Evolutionary conservation across 2,797 vertebrate genomes (phyloP).

Genomic region (Acanthurus tractus): DNA sequence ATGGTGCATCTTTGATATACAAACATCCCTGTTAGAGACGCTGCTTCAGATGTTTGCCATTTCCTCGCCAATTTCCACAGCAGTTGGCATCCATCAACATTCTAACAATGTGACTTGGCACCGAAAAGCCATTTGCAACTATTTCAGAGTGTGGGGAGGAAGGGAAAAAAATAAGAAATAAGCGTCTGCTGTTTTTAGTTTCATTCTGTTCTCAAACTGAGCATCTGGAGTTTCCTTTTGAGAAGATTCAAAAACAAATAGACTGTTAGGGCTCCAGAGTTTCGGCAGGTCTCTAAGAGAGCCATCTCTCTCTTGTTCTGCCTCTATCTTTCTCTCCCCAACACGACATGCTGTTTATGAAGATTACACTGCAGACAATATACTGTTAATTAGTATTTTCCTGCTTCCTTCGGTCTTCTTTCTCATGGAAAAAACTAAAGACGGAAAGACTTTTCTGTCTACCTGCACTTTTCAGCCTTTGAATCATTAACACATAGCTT

Average conservation of each 20-base stretch:
- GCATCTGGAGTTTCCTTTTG: constrained; percentile 80
- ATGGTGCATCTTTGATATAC: constrained; percentile 60
- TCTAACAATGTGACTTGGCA: constrained; percentile 83
- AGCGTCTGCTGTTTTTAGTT: constrained; percentile 77
- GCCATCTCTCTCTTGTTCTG: constrained; percentile 21
- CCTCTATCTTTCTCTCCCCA: not conserved
- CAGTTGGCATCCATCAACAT: constrained; percentile 79
- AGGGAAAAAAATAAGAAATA: constrained; percentile 35
- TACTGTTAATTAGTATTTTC: constrained; percentile 4
- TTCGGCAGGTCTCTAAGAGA: constrained; percentile 58
- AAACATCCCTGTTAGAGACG: constrained; percentile 61
- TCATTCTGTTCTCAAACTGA: constrained; percentile 72
- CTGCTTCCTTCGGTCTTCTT: not conserved
- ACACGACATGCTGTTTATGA: constrained; percentile 1
- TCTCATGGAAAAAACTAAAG: not conserved
- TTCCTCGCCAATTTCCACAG: constrained; percentile 76
- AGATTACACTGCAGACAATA: constrained; percentile 22
- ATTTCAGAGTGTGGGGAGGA: constrained; percentile 58
- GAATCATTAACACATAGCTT: constrained; percentile 38
- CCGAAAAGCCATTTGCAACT: constrained; percentile 77
- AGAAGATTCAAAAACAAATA: constrained; percentile 78
- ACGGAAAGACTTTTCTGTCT: not conserved
- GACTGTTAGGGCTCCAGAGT: constrained; percentile 61
- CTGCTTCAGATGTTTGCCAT: constrained; percentile 77
- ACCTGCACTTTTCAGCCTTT: constrained; percentile 29